Base-by-base conservation (phyloP, 2,888 invertebrate genomes). In the Trissolcus brochymenae region DNA sequence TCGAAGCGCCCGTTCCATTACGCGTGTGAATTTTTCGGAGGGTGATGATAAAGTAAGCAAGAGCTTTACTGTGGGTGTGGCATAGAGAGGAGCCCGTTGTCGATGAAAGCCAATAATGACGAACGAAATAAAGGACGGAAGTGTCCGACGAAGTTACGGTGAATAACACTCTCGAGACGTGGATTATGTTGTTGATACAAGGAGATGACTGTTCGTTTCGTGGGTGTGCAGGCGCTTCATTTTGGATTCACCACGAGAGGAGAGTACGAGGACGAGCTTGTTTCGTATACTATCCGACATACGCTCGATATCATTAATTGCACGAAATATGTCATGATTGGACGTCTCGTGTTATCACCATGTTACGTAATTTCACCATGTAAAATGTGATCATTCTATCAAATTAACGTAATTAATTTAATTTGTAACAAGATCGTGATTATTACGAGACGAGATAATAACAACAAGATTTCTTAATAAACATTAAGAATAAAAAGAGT, bases 21-120 rank as follows among this genome's bases (percentile, higher is more conserved):
- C 61, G 62, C 76, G 62, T 62, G 71, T 62, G 67, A 72, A 72
- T 68, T 72, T 78, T 76, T 73, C 43, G 70, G 66, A 79, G 79
- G 76, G 76, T 70, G 75, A 72, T 35, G 35, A 35, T 35, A 35
- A 73, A 76, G 73, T 73, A 66, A 73, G 75, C 49, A 40, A 56
- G 64, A 50, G 21, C 29, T 59, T 16, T n/a, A 6, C 29, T 14
- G 50, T 51, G 55, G 13, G 53, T 35, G 53, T n/a, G 19, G 40
- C 40, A 54, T 49, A 65, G 59, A 72, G 59, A 59, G 65, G 65
- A 35, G 11, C 59, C 59, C 49, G 59, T 46, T 46, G 59, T 43
- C 43, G 43, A 62, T 57, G 62, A 62, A 62, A 71, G 62, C 51
- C 71, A 71, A 71, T 35, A 35, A 35, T 71, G 71, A 71, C 43